Conservation (phyloP, 1,140 invertebrate species). For the Drosophila prosaltans region DNA sequence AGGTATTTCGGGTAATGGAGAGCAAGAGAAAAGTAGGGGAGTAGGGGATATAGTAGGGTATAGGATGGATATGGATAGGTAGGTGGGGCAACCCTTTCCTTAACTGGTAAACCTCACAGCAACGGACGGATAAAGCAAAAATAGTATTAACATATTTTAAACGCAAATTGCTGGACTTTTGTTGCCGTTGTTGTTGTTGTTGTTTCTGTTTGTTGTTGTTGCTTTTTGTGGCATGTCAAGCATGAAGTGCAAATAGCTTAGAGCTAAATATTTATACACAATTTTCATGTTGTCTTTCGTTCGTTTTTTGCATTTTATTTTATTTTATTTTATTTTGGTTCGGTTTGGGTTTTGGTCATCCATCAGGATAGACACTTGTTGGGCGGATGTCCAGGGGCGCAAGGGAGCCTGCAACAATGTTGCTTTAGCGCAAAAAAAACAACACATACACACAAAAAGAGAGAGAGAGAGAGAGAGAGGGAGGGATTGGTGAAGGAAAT, state of each 20-base stretch:
- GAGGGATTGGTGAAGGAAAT: conserved; percentile 16
- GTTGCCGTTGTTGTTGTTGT: conserved; percentile 15
- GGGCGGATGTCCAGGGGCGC: conserved; percentile 9
- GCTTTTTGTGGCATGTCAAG: conserved; percentile 63
- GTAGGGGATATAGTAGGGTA: background rate
- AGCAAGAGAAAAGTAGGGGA: no score
- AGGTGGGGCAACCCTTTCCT: background rate
- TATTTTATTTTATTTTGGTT: background rate
- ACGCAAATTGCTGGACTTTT: conserved; percentile 51
- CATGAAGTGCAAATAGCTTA: conserved; percentile 79
- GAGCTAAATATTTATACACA: conserved; percentile 72
- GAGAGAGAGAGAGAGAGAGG: background rate
- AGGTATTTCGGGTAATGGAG: conserved; percentile 45
- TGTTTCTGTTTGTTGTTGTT: conserved; percentile 32
- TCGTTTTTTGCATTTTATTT: conserved; percentile 1
- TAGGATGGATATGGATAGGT: background rate
- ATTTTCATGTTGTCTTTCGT: conserved; percentile 51
- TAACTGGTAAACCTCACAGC: conserved; percentile 42
- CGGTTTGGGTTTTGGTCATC: conserved; percentile 13
- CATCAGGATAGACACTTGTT: conserved; percentile 13
- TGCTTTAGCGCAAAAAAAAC: conserved; percentile 3
- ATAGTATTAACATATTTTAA: conserved; percentile 78
- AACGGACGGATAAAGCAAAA: conserved; percentile 48
- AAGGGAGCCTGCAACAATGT: conserved; percentile 8
- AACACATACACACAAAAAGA: no score